Evolutionary conservation across 2,888 invertebrate genomes (phyloP).

Genomic region (Acanthococcus lagerstroemiae): DNA sequence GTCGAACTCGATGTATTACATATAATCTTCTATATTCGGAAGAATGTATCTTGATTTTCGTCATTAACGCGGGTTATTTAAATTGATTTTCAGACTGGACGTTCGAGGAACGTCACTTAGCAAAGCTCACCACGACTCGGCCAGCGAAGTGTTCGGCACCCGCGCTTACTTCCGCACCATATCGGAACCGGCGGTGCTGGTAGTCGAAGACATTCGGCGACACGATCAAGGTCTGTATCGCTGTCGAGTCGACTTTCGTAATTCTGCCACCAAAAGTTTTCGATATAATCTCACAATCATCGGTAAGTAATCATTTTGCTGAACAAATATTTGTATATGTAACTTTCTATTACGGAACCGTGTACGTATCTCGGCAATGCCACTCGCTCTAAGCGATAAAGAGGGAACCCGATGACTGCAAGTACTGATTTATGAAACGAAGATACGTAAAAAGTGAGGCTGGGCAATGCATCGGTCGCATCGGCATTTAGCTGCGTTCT

Average conservation of each 20-base stretch:
- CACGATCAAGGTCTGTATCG: constrained; percentile 83
- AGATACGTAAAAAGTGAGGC: too few species aligned
- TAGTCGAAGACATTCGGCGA: constrained; percentile 73
- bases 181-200: constrained; percentile 68
- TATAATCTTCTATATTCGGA: too few species aligned
- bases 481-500: neutral
- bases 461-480: too few species aligned
- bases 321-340: neutral
- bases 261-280: constrained; percentile 79
- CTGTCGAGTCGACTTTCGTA: constrained; percentile 80
- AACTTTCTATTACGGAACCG: neutral
- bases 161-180: constrained; percentile 74
- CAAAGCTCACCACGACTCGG: constrained; percentile 74
- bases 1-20: too few species aligned
- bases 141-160: constrained; percentile 72
- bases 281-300: constrained; percentile 82
- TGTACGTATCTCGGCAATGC: neutral
- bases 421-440: too few species aligned
- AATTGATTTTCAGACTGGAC: constrained; percentile 70
- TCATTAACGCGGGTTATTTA: too few species aligned
- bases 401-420: neutral
- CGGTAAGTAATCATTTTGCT: constrained; percentile 50
- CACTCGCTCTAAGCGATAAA: neutral
- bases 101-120: constrained; percentile 70
- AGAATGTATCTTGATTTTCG: too few species aligned